These are phyloP conservation scores for Colletes gigas DNA, from an alignment of 1,140 invertebrate species.

Conservation along the genomic window DNA sequence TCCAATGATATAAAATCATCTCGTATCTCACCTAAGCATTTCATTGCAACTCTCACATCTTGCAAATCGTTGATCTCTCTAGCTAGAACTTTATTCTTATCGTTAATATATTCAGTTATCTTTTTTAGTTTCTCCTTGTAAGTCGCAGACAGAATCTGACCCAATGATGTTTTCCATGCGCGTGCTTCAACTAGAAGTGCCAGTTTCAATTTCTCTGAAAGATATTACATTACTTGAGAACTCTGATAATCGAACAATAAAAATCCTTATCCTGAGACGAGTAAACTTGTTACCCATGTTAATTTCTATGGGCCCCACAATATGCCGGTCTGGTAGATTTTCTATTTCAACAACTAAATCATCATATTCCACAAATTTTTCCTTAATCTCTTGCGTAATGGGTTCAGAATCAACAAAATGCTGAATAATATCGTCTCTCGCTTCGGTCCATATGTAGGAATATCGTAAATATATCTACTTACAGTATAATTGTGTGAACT, in stretches of 20 bases:
- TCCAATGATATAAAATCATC: constrained; percentile 89
- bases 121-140: constrained; percentile 85
- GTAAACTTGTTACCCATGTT: constrained; percentile 81
- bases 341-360: constrained; percentile 84
- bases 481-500: constrained; percentile 13
- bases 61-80: constrained; percentile 87
- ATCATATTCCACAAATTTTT: constrained; percentile 88
- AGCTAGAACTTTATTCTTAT: constrained; percentile 84
- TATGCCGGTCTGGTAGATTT: constrained; percentile 83
- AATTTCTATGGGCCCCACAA: constrained; percentile 87
- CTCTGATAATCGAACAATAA: neutral
- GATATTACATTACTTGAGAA: constrained; percentile 3
- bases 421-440: constrained; percentile 85
- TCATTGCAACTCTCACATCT: constrained; percentile 88
- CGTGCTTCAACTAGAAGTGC: constrained; percentile 86
- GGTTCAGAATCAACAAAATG: constrained; percentile 87
- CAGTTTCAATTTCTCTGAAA: constrained; percentile 86
- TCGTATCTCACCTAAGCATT: constrained; percentile 87
- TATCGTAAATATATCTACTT: constrained; percentile 82
- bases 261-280: neutral
- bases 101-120: constrained; percentile 86
- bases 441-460: constrained; percentile 87
- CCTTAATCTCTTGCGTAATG: constrained; percentile 86
- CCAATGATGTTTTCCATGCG: constrained; percentile 87
- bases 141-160: constrained; percentile 82